Evolutionary conservation across 1,140 invertebrate species (phyloP).

Genomic region (Luehdorfia chinensis): DNA sequence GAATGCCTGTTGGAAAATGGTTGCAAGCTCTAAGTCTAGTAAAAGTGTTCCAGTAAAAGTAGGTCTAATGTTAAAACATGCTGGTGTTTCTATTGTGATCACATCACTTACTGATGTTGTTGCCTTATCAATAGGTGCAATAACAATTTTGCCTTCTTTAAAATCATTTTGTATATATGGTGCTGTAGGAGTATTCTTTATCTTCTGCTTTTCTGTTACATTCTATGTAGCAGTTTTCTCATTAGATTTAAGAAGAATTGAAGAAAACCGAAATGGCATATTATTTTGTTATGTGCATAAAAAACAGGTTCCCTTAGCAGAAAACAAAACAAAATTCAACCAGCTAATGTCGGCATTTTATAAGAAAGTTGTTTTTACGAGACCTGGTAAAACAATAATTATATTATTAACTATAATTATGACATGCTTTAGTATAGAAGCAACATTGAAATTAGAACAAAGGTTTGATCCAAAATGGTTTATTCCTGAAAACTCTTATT

Average conservation of each 20-base stretch:
- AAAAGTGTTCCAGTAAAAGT: conserved; percentile 80
- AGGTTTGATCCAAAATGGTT: conserved; percentile 89
- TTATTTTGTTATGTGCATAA: conserved; percentile 83
- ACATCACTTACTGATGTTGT: conserved; percentile 91
- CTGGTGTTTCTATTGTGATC: conserved; percentile 89
- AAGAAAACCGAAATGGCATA: conserved; percentile 81
- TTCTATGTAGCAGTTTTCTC: conserved; percentile 88
- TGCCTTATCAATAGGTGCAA: conserved; percentile 85
- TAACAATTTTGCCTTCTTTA: conserved; percentile 85
- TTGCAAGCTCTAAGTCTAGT: conserved; percentile 69
- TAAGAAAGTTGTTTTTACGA: conserved; percentile 79
- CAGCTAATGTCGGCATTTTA: conserved; percentile 78
- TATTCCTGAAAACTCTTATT: conserved; percentile 83
- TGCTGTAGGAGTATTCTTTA: conserved; percentile 83
- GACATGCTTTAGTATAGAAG: conserved; percentile 79
- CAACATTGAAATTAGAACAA: conserved; percentile 81
- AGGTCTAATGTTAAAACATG: conserved; percentile 84
- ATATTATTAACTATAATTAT: conserved; percentile 79
- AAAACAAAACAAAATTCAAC: conserved; percentile 68
- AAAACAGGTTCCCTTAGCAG: conserved; percentile 61
- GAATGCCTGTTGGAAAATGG: conserved; percentile 84
- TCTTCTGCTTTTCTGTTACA: conserved; percentile 86
- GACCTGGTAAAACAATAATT: conserved; percentile 79
- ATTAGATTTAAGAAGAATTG: conserved; percentile 82
- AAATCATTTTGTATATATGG: conserved; percentile 88